Evolutionary conservation across 2,888 invertebrate species (phyloP), one percentile per base, ranked within the genome.

Genomic region (Acronicta psi): DNA sequence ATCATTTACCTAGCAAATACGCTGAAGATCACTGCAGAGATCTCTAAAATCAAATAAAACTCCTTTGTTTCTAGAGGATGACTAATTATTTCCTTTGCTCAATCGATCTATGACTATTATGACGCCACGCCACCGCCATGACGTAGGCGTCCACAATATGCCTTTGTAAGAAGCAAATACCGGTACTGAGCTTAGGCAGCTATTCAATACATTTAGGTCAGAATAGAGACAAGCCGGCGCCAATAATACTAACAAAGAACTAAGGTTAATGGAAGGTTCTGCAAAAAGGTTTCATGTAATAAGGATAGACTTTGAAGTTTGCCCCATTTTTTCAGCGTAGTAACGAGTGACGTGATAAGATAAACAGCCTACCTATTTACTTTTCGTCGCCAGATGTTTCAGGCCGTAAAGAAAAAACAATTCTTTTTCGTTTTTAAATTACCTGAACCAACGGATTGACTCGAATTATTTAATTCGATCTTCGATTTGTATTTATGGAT

Each of bases 131-230:
- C 34, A 43, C 20, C 38, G 53, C 36, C 42, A 52, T 51, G 46
- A 47, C 37, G 71, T 54, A 46, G 59, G 53, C 46, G 20, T 49
- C n/a, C 20, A 25, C 44, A 52, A 42, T 31, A 45, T 40, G 40
- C 44, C 50, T 59, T 53, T 23, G 52, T 59, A 29, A 37, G 31
- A 45, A 46, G 42, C 18, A 34, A 44, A 58, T 40, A 53, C 25
- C 17, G 42, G 38, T 16, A n/a, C n/a, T 41, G 45, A 41, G 14
- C 43, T 37, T 57, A 58, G 55, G 53, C 47, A 31, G 42, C 36
- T n/a, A 60, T 73, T 67, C 43, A 56, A 60, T 54, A 53, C 63
- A 67, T 71, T 60, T 56, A 60, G 75, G 75, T 73, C 71, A 74
- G 44, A 50, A 45, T 29, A 54, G 47, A 75, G 75, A 75, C 72